Conservation (phyloP, 2,113 vertebrate genomes). For the Malaclemys terrapin region DNA sequence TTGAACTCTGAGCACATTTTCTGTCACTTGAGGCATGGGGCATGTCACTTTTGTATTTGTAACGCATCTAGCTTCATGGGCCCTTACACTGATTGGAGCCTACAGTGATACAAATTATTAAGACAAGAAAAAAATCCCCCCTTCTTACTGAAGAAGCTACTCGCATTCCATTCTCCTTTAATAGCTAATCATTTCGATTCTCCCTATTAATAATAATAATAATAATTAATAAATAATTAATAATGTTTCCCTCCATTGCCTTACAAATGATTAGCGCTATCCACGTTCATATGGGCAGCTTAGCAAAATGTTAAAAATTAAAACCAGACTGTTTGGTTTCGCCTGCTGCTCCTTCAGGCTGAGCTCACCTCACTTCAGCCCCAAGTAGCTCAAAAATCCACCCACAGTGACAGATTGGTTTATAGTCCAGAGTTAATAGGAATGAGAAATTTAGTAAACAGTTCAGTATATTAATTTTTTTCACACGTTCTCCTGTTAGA, state of each 20-base stretch:
- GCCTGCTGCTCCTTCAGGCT: background rate
- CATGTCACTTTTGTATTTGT: background rate
- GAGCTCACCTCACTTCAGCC: background rate
- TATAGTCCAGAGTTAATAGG: background rate
- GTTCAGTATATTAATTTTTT: background rate
- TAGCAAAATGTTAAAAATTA: background rate
- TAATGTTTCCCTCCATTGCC: background rate
- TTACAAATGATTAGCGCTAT: background rate
- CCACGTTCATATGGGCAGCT: background rate
- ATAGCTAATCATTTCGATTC: background rate
- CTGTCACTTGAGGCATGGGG: background rate
- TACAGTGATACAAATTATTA: background rate
- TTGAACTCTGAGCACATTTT: constrained; percentile 19
- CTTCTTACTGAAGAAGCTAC: constrained; percentile 19
- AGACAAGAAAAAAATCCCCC: rapidly evolving
- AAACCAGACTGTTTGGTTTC: background rate
- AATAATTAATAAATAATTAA: background rate
- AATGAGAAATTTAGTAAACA: background rate
- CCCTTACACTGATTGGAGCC: background rate
- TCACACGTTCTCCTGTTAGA: background rate
- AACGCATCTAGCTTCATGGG: background rate
- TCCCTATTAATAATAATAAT: background rate
- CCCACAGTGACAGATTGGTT: background rate
- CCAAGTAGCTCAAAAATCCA: background rate
- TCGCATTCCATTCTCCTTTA: constrained; percentile 1